Evolutionary conservation across 2,888 invertebrate genomes (phyloP), one percentile per base, ranked within the genome.

Genomic region (Tricholauxania praeusta): DNA sequence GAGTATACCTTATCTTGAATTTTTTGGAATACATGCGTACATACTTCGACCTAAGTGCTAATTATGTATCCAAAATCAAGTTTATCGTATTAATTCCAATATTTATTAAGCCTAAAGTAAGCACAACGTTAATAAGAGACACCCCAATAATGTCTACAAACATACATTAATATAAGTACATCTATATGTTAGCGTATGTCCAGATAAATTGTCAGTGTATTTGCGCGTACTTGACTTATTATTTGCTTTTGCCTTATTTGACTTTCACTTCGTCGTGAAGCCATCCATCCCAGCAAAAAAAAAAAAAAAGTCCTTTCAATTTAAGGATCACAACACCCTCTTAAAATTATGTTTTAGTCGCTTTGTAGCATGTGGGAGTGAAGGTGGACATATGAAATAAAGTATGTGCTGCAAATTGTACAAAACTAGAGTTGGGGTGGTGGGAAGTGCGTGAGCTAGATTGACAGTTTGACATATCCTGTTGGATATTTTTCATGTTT

Each of bases 331-430:
- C 28, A 65, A 71, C 71, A 71, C 71, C 64, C 71, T 60, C 71
- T 65, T 52, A 52, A 67, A 67, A 67, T 17, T 67, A 55, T 51
- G 51, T 39, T 39, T 51, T 15, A 28, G 49, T n/a, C 64, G 51
- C 28, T 22, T 28, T 28, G 4, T 28, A 28, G 14, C 75, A 75
- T 70, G 78, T 39, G 14, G 15, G 51, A 71, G 19, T 6, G 49
- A 57, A 53, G 52, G 75, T 71, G 77, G 77, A 80, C 77, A 80
- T 28, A 28, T 76, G 77, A 75, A 5, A 28, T 15, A 12, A 14
- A 64, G 22, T 49, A 19, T 22, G 51, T 7, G 39, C 39, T 39
- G 39, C 39, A 39, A 10, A 39, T 39, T 39, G 74, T 75, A 74
- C 75, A 72, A 17, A 19, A 28, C 17, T 28, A 17, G 12, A 17